These are phyloP conservation scores for Harpagifer antarcticus DNA, from an alignment of 2,797 vertebrate genomes.

Conservation along the genomic window DNA sequence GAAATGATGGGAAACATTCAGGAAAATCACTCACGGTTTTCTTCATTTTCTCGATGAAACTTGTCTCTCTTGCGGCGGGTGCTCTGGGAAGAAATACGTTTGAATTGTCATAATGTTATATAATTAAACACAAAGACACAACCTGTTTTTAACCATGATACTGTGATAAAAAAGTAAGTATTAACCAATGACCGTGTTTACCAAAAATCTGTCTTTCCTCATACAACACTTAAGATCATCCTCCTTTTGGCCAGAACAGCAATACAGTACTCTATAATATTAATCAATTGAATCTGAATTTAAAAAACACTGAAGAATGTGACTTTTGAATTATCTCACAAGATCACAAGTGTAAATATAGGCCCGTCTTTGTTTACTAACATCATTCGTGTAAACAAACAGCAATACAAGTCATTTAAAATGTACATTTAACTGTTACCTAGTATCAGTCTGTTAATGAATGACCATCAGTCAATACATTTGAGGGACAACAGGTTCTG, in stretches of 20 bases:
- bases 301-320: too few species aligned
- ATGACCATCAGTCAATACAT: neutral
- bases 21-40: conserved; percentile 90
- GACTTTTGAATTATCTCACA: too few species aligned
- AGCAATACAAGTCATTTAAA: neutral
- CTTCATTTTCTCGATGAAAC: conserved; percentile 99
- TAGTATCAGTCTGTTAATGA: neutral
- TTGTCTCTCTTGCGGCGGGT: conserved; percentile 88
- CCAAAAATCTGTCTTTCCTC: neutral
- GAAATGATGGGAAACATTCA: neutral
- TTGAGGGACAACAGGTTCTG: too few species aligned
- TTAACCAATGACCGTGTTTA: neutral
- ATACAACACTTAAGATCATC: neutral
- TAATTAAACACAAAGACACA: neutral
- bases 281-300: neutral
- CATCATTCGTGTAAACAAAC: neutral
- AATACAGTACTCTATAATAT: neutral
- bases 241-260: neutral
- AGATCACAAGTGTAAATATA: neutral
- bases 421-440: too few species aligned
- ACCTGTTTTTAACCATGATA: neutral
- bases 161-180: neutral
- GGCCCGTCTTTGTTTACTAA: neutral
- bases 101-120: neutral
- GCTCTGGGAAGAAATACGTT: conserved; percentile 77